Conservation (phyloP, 2,797 vertebrate species). For the Diplodus puntazzo region DNA sequence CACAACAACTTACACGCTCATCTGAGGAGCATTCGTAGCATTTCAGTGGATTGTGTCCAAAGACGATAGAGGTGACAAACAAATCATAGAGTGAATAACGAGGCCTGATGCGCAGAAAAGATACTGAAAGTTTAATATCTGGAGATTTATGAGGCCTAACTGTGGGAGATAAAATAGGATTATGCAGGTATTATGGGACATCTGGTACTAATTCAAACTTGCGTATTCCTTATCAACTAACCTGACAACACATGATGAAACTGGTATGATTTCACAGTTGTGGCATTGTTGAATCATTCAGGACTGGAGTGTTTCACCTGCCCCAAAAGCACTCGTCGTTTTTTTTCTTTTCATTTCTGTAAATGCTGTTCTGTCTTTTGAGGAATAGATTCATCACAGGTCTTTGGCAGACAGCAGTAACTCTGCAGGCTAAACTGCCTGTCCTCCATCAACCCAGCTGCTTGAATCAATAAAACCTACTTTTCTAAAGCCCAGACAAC, state of each 20-base stretch:
- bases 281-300: neutral
- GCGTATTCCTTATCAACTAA: constrained; percentile 8
- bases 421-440: constrained; percentile 19
- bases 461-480: constrained; percentile 30
- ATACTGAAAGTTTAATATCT: neutral
- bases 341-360: neutral
- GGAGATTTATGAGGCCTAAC: constrained; percentile 4
- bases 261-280: neutral
- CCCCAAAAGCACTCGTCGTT: no score
- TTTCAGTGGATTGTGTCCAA: constrained; percentile 29
- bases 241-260: neutral
- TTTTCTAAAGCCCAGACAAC: constrained; percentile 25
- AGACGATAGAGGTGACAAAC: constrained; percentile 32
- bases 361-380: neutral
- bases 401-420: constrained; percentile 27
- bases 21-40: constrained; percentile 44
- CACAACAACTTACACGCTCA: constrained; percentile 43
- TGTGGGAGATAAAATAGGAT: constrained; percentile 7
- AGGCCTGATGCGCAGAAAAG: neutral
- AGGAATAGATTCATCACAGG: constrained; percentile 15
- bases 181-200: constrained; percentile 12
- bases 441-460: constrained; percentile 4
- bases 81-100: constrained; percentile 6
- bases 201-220: constrained; percentile 8
- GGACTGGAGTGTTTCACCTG: neutral